phyloP scores from a whole-genome alignment of 2,888 invertebrate species.

The Sabatieria punctata region DNA sequence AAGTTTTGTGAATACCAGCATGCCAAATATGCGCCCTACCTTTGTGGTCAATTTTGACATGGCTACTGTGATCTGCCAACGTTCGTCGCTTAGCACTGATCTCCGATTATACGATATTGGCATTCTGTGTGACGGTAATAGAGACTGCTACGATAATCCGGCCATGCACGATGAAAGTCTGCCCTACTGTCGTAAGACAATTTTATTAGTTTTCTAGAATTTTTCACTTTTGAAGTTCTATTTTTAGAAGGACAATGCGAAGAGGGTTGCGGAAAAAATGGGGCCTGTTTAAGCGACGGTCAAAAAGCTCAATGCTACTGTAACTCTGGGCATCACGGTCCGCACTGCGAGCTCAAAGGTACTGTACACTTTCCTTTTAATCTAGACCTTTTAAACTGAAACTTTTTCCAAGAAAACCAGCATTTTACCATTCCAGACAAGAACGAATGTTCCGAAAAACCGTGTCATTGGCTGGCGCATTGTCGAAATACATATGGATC shows the following conservation, averaged over 20 bases:
- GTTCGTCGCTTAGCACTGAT: slow-evolving; percentile 17
- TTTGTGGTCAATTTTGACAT: slow-evolving; percentile 30
- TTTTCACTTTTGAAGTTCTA: too few relatives aligned
- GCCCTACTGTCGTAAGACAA: slow-evolving; percentile 25
- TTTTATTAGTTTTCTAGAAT: too few relatives aligned
- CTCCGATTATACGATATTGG: slow-evolving; percentile 27
- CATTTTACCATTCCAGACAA: slow-evolving; percentile 51
- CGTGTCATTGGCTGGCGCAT: slow-evolving; percentile 89
- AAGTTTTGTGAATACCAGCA: slow-evolving; percentile 21
- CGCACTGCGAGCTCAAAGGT: slow-evolving; percentile 21
- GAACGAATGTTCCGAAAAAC: slow-evolving; percentile 89
- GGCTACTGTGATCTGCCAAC: slow-evolving; percentile 27
- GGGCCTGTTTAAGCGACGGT: slow-evolving; percentile 29
- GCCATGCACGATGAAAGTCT: slow-evolving; percentile 29
- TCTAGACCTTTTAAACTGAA: background rate
- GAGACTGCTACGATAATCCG: slow-evolving; percentile 24
- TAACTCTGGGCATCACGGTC: slow-evolving; percentile 25
- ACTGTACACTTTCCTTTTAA: background rate
- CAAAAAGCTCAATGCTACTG: slow-evolving; percentile 25
- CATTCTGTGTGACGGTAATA: slow-evolving; percentile 26
- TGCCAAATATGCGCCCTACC: slow-evolving; percentile 21
- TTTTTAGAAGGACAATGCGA: slow-evolving; percentile 24
- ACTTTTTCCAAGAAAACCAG: background rate
- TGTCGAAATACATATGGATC: slow-evolving; percentile 91
- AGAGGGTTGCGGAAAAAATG: slow-evolving; percentile 21